phyloP scores from a whole-genome alignment of 2,888 invertebrate species.

The Hypsopygia costalis region DNA sequence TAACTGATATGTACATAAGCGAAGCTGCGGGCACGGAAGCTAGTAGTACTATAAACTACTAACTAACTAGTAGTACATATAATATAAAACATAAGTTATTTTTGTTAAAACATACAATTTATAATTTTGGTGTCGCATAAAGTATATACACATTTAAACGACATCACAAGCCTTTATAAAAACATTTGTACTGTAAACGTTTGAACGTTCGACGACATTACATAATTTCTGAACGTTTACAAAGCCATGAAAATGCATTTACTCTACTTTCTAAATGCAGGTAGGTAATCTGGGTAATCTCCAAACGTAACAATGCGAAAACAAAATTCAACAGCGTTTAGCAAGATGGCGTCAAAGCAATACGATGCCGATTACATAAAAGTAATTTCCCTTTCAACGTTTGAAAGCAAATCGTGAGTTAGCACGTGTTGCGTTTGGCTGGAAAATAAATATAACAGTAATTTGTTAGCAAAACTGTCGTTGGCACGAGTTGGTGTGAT shows the following conservation, averaged over 20 bases:
- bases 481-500: too few species aligned
- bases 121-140: too few species aligned
- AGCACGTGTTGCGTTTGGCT: constrained; percentile 13
- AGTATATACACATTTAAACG: too few species aligned
- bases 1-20: too few species aligned
- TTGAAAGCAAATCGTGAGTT: constrained; percentile 34
- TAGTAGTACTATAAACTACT: too few species aligned
- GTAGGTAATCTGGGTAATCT: constrained; percentile 11
- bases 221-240: constrained; percentile 17
- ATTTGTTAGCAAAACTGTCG: too few species aligned
- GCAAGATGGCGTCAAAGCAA: constrained; percentile 26
- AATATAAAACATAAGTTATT: too few species aligned
- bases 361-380: constrained; percentile 36
- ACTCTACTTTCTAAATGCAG: constrained; percentile 51
- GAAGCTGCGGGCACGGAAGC: too few species aligned
- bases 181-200: too few species aligned
- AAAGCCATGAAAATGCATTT: constrained; percentile 40
- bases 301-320: constrained; percentile 20
- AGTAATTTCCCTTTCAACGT: constrained; percentile 36
- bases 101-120: too few species aligned
- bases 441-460: constrained; percentile 2
- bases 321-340: not conserved
- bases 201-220: constrained; percentile 2
- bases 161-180: too few species aligned
- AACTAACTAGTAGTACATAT: too few species aligned